Base-by-base conservation (phyloP, 2,888 invertebrate genomes). In the Pheosia tremula region DNA sequence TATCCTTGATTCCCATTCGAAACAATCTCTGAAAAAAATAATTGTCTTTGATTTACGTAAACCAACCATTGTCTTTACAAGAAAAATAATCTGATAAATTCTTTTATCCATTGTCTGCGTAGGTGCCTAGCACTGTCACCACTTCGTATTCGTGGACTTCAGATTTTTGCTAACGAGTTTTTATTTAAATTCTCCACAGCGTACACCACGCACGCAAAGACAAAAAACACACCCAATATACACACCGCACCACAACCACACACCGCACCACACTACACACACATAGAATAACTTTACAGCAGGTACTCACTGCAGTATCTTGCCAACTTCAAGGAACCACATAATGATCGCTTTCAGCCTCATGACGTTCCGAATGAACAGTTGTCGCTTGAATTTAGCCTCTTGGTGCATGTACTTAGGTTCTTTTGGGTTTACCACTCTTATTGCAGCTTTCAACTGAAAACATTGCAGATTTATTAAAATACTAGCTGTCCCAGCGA, bases 351-450 rank as follows among this genome's bases (percentile, higher is more conserved):
- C 96, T 87, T 98, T 98, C 62, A 99, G 94, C 75, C 99, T 95
- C 91, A 98, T 96, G 9, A 99, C 98, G 84, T 99, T 99, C 59
- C 97, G 95, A 64, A 99, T 96, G 87, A 99, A 99, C 58, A 98
- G 95, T 83, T 98, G 97, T 71, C 99, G 95, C 90, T 99, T 99
- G 89, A 99, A 99, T 87, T 99, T 98, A 1, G 97, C 95, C 83
- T 99, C 99, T 71, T 97, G 97, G 79, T 97, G 97, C 96, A 99
- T 98, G 81, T 98, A 98, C 86, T 99, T 99, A 60, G 97, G 97
- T 89, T 99, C 99, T 78, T 96, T 97, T 0, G 99, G 99, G 89
- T 99, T 98, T 54, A 99, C 94, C 3, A 98, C 98, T 69, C 99
- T 95, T 61, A 99, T 95, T 58, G 97, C 97, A n/a, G 98, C 99